A percentile compares a stretch with the other conserved stretches of the same genome.
Evolutionary conservation across 1,140 invertebrate species (phyloP).

Genomic region (Drosophila aff.): DNA sequence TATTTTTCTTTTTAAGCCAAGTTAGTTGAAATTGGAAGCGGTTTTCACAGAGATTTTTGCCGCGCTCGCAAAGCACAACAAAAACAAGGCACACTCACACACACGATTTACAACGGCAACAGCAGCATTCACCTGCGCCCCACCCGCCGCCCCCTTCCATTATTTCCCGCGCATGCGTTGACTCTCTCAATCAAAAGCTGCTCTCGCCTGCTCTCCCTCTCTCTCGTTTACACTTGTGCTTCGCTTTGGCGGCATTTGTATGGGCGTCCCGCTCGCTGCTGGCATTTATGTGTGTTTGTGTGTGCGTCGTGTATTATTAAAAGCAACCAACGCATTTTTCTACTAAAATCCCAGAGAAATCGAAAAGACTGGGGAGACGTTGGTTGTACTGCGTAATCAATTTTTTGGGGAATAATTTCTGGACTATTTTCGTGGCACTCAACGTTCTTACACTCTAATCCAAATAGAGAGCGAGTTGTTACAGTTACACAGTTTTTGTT

Average conservation of each 20-base stretch:
- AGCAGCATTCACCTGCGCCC: conserved; percentile 68
- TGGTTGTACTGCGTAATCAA: conserved; percentile 75
- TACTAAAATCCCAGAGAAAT: conserved; percentile 65
- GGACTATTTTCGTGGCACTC: conserved; percentile 63
- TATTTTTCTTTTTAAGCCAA: conserved; percentile 50
- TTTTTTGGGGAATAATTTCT: conserved; percentile 56
- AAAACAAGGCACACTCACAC: conserved; percentile 31
- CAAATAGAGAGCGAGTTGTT: conserved; percentile 33
- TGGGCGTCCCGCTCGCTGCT: conserved; percentile 17
- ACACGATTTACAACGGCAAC: conserved; percentile 54
- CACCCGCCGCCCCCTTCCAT: conserved; percentile 10
- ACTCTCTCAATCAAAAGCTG: conserved; percentile 60
- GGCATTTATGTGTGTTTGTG: conserved; percentile 17
- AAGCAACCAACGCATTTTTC: conserved; percentile 82
- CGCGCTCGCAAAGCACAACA: conserved; percentile 68
- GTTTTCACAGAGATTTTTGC: conserved; percentile 58
- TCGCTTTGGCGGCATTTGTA: conserved; percentile 34
- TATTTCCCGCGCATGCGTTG: conserved; percentile 57
- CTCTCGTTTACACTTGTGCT: conserved; percentile 58
- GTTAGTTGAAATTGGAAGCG: conserved; percentile 59
- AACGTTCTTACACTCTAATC: conserved; percentile 1
- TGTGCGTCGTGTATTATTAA: conserved; percentile 74
- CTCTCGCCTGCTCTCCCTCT: conserved; percentile 30
- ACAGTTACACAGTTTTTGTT: conserved; percentile 69
- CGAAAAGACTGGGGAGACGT: conserved; percentile 44